Evolutionary conservation across 2,888 invertebrate genomes (phyloP).

Genomic region (Imbricaverruca yamaguchii): DNA sequence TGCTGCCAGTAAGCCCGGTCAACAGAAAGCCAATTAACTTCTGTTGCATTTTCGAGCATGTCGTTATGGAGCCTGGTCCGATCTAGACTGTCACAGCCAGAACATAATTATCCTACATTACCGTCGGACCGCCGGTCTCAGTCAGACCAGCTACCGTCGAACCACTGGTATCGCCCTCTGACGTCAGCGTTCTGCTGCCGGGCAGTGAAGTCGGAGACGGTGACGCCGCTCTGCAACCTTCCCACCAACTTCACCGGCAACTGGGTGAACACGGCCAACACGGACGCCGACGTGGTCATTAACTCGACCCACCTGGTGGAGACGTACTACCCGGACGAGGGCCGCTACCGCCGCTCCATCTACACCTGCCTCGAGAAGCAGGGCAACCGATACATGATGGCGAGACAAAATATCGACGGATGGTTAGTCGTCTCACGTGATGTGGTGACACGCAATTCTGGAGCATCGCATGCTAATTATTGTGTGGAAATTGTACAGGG

Average conservation of each 20-base stretch:
- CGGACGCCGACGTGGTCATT: conserved; percentile 86
- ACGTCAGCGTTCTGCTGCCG: conserved; percentile 51
- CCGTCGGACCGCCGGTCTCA: too few relatives aligned
- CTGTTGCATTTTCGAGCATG: too few relatives aligned
- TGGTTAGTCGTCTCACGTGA: conserved; percentile 50
- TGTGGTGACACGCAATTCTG: background rate
- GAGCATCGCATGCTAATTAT: too few relatives aligned
- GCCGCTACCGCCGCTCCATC: conserved; percentile 71
- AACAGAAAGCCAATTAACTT: too few relatives aligned
- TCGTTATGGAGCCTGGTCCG: too few relatives aligned
- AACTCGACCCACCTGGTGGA: conserved; percentile 96
- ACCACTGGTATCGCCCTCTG: too few relatives aligned
- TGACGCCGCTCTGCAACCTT: conserved; percentile 81
- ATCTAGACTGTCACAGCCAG: too few relatives aligned
- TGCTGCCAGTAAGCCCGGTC: too few relatives aligned
- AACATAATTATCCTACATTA: too few relatives aligned
- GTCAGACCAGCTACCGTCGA: too few relatives aligned
- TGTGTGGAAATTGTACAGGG: too few relatives aligned
- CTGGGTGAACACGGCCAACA: conserved; percentile 96
- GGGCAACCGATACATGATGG: conserved; percentile 89
- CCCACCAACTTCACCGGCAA: conserved; percentile 90
- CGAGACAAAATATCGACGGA: conserved; percentile 90
- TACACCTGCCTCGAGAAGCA: conserved; percentile 91
- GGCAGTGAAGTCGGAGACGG: conserved; percentile 68
- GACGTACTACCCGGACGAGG: conserved; percentile 88